These are phyloP conservation scores for Motacilla tschutschensis DNA, from an alignment of 2,113 vertebrate genomes.

Conservation along the genomic window DNA sequence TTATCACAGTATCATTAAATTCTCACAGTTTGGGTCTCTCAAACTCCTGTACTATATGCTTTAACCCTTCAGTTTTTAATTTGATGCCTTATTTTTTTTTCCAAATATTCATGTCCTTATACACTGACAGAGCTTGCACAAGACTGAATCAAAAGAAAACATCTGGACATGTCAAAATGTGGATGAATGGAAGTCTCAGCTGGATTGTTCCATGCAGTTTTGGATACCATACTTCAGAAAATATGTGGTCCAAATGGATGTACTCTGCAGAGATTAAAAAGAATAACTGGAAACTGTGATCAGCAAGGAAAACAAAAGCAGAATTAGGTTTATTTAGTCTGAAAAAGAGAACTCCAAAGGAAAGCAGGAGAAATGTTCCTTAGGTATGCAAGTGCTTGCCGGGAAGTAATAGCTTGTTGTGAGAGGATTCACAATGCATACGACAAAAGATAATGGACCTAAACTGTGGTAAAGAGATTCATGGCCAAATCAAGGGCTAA, in stretches of 20 bases:
- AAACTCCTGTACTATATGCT: not conserved
- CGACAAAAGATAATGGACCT: not conserved
- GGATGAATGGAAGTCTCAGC: not conserved
- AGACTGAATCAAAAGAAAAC: not conserved
- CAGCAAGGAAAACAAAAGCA: not conserved
- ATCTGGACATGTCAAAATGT: not conserved
- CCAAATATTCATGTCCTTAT: not conserved
- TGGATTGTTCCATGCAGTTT: not conserved
- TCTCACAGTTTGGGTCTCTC: not conserved
- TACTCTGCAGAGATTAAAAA: not conserved
- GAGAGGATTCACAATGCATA: not conserved
- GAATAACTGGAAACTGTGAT: not conserved
- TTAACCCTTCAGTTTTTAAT: not conserved
- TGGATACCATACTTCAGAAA: not conserved
- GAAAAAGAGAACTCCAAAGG: not conserved
- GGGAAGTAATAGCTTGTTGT: not conserved
- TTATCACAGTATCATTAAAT: not conserved
- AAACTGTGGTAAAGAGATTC: not conserved
- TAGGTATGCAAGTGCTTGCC: not conserved
- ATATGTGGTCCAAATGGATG: not conserved
- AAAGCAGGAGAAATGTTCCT: not conserved
- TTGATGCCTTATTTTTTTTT: not conserved
- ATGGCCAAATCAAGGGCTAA: not conserved
- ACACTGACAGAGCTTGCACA: not conserved
- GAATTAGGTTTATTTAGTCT: constrained; percentile 3